phyloP scores from a whole-genome alignment of 2,888 invertebrate species.

The Tholera decimalis region DNA sequence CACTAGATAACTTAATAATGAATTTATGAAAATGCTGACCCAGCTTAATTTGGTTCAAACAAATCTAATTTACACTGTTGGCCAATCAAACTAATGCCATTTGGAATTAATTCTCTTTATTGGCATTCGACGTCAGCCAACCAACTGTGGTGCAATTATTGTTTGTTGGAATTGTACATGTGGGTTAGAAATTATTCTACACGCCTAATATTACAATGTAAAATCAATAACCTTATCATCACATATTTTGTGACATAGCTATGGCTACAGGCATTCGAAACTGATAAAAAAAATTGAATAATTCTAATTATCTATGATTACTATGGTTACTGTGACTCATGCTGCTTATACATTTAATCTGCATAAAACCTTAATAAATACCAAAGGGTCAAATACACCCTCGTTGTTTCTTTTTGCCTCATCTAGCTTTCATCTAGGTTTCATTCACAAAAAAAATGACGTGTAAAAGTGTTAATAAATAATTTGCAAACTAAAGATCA shows the following conservation, averaged over 20 bases:
- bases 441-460: no score
- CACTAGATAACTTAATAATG: conserved; percentile 17
- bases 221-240: not conserved
- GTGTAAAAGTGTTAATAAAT: no score
- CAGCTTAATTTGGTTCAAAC: conserved; percentile 51
- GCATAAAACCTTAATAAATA: not conserved
- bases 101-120: conserved; percentile 52
- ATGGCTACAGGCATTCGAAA: not conserved
- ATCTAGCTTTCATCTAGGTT: no score
- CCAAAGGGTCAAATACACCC: not conserved
- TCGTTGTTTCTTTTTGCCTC: no score
- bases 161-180: conserved; percentile 7
- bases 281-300: no score
- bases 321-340: not conserved
- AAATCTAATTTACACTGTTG: conserved; percentile 43
- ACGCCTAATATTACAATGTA: not conserved
- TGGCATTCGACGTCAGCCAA: conserved; percentile 21
- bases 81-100: conserved; percentile 54
- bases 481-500: no score
- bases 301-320: not conserved
- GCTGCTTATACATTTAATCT: not conserved
- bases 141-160: conserved; percentile 30
- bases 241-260: not conserved
- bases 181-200: not conserved
- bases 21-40: conserved; percentile 54